These are phyloP conservation scores for Oscheius sp. DNA, from an alignment of 2,888 invertebrate genomes.

Conservation along the genomic window DNA sequence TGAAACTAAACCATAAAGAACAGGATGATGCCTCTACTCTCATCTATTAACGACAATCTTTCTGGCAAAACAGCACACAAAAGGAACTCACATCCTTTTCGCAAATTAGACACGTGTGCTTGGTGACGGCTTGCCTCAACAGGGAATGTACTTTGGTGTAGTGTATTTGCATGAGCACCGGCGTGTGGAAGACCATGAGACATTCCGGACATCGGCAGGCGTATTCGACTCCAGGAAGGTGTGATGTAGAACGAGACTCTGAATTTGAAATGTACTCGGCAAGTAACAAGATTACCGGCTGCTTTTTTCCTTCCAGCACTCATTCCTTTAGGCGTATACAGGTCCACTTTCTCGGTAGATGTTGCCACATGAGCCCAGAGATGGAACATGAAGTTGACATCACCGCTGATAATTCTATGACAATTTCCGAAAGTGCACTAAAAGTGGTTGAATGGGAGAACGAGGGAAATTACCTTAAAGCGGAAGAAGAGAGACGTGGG, in stretches of 20 bases:
- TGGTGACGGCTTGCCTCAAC: background rate
- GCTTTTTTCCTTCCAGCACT: background rate
- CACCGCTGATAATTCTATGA: slow-evolving; percentile 3
- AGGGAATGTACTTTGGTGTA: slow-evolving; percentile 26
- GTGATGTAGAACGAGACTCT: background rate
- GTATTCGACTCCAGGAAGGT: background rate
- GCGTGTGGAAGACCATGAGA: slow-evolving; percentile 3
- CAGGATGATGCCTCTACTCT: no score
- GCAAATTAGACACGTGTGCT: slow-evolving; percentile 20
- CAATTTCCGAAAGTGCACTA: slow-evolving; percentile 31
- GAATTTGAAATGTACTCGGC: background rate
- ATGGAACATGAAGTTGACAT: slow-evolving; percentile 26
- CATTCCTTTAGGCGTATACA: slow-evolving; percentile 10
- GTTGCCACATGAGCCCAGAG: slow-evolving; percentile 27
- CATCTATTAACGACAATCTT: background rate
- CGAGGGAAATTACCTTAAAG: background rate
- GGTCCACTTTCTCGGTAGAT: background rate
- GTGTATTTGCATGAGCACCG: slow-evolving; percentile 18
- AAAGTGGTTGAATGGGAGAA: background rate
- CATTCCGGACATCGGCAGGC: slow-evolving; percentile 20
- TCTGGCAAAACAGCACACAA: background rate
- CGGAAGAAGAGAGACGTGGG: background rate
- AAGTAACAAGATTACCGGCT: background rate
- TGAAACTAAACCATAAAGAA: slow-evolving; percentile 1
- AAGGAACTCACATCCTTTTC: slow-evolving; percentile 26